A percentile compares a stretch with the other conserved stretches of the same genome.
phyloP scores from a whole-genome alignment of 2,888 invertebrate species.

The Ischnura elegans region DNA sequence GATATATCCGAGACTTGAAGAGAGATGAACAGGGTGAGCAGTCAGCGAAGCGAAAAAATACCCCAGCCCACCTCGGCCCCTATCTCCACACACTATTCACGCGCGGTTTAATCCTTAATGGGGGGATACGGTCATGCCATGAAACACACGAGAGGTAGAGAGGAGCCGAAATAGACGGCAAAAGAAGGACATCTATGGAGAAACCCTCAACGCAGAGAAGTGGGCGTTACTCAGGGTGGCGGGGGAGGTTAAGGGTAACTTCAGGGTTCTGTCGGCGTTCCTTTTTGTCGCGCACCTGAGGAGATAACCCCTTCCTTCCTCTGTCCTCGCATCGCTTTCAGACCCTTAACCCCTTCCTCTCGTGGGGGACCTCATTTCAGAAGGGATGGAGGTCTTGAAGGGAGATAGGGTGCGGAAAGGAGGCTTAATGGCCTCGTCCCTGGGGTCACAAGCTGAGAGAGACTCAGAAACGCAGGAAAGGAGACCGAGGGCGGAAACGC shows the following conservation, averaged over 20 bases:
- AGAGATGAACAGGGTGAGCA: neutral
- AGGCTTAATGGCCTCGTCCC: neutral
- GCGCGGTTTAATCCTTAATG: neutral
- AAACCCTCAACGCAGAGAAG: neutral
- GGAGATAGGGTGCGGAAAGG: neutral
- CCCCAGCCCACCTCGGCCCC: neutral
- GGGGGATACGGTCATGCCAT: neutral
- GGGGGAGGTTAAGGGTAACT: neutral
- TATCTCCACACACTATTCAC: neutral
- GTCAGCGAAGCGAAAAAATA: neutral
- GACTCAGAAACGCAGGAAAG: neutral
- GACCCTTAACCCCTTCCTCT: neutral
- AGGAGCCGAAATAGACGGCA: neutral
- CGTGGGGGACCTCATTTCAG: neutral
- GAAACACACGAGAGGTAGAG: neutral
- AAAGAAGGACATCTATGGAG: neutral
- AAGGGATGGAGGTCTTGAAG: neutral
- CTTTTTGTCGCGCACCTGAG: conserved; percentile 4
- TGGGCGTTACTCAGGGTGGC: neutral
- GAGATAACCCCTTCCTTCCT: neutral
- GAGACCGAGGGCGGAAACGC: neutral
- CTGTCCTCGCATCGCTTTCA: neutral
- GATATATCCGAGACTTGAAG: neutral
- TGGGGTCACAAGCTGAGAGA: neutral
- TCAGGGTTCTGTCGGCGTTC: neutral